Percentiles rank a stretch among this genome's conserved stretches.
phyloP scores from a whole-genome alignment of 2,888 invertebrate species.

The Tholera decimalis region DNA sequence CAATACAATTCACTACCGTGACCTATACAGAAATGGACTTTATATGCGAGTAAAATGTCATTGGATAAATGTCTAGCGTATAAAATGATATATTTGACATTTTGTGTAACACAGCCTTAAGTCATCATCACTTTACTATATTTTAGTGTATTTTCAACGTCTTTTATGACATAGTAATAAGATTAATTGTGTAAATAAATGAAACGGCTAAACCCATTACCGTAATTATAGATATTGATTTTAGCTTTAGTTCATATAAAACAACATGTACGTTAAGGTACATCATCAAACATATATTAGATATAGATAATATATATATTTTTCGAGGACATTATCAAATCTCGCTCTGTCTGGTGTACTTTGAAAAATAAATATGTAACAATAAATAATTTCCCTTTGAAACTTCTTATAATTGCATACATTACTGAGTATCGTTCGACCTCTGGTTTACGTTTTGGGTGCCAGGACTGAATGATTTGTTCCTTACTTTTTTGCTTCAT shows the following conservation, averaged over 20 bases:
- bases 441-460: too few relatives aligned
- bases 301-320: too few relatives aligned
- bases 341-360: too few relatives aligned
- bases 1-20: constrained; percentile 15
- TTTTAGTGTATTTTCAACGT: constrained; percentile 3
- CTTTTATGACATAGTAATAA: background rate
- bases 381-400: too few relatives aligned
- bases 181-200: background rate
- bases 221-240: background rate
- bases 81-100: constrained; percentile 38
- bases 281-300: too few relatives aligned
- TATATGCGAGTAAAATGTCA: constrained; percentile 37
- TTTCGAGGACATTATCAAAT: too few relatives aligned
- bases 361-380: too few relatives aligned
- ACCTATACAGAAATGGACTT: constrained; percentile 20
- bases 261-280: background rate
- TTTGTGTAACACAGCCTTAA: constrained; percentile 14
- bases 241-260: background rate
- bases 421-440: too few relatives aligned
- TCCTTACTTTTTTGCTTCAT: background rate
- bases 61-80: constrained; percentile 36
- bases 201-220: background rate
- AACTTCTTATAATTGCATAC: too few relatives aligned
- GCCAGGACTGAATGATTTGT: too few relatives aligned
- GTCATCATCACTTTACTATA: background rate